A percentile compares a stretch with the other conserved stretches of the same genome.
phyloP scores from a whole-genome alignment of 2,888 invertebrate genomes.

The Phortica magna region DNA sequence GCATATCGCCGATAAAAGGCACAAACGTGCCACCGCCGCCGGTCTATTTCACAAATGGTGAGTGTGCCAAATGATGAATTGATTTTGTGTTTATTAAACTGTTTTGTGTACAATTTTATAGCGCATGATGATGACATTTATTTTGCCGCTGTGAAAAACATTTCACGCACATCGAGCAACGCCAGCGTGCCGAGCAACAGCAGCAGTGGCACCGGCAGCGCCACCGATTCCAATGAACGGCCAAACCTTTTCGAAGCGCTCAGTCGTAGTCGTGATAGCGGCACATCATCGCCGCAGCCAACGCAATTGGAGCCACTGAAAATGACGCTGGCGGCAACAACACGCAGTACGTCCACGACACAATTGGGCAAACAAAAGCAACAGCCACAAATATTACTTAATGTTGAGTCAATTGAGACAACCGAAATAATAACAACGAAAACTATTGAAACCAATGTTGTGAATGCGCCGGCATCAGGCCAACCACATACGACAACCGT shows the following conservation, averaged over 20 bases:
- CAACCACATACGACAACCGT: neutral
- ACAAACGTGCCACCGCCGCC: conserved; percentile 78
- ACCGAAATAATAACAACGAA: conserved; percentile 73
- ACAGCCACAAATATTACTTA: conserved; percentile 68
- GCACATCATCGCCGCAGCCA: conserved; percentile 78
- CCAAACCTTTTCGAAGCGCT: conserved; percentile 65
- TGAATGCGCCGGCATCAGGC: conserved; percentile 35
- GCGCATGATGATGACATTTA: conserved; percentile 67
- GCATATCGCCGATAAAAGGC: conserved; percentile 78
- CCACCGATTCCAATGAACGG: conserved; percentile 53
- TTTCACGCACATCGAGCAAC: conserved; percentile 75
- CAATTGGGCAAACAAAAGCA: conserved; percentile 59
- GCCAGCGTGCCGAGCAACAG: conserved; percentile 73
- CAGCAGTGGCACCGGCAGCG: conserved; percentile 59
- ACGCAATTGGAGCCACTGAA: conserved; percentile 50
- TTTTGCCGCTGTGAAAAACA: conserved; percentile 72
- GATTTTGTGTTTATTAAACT: neutral
- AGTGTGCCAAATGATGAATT: conserved; percentile 9
- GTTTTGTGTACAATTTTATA: conserved; percentile 5
- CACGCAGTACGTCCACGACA: conserved; percentile 41
- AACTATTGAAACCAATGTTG: conserved; percentile 66
- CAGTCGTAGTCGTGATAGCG: conserved; percentile 76
- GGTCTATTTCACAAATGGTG: conserved; percentile 77
- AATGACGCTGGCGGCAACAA: conserved; percentile 43
- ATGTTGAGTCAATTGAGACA: conserved; percentile 73